phyloP scores from a whole-genome alignment of 2,113 vertebrate species.

The Crotophaga sulcirostris region DNA sequence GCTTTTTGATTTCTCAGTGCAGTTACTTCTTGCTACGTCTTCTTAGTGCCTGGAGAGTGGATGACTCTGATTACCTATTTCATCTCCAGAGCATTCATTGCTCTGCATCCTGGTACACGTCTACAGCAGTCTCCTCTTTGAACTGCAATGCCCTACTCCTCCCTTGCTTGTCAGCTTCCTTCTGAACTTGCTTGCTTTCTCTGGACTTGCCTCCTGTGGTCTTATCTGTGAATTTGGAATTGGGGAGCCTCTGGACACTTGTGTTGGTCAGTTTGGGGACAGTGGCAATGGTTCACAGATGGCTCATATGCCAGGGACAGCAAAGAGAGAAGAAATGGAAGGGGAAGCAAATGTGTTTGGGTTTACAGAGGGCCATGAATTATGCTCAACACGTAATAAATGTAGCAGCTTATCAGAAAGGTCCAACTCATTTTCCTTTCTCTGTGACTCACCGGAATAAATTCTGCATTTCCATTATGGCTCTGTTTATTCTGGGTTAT shows the following conservation, averaged over 20 bases:
- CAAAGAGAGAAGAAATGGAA: neutral
- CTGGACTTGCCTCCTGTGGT: neutral
- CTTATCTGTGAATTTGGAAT: neutral
- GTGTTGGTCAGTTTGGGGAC: neutral
- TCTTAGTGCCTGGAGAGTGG: neutral
- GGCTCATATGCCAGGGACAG: neutral
- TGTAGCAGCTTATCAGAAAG: neutral
- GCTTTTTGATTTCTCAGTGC: neutral
- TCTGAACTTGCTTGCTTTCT: neutral
- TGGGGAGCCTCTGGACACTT: rapidly evolving
- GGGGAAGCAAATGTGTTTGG: neutral
- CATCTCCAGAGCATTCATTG: neutral
- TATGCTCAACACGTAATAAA: neutral
- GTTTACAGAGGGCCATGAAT: neutral
- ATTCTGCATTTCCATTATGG: neutral
- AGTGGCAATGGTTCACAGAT: neutral
- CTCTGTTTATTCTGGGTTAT: neutral
- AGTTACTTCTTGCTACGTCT: neutral
- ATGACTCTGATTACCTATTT: neutral
- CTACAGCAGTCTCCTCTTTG: neutral
- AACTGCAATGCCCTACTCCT: neutral
- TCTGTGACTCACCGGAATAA: neutral
- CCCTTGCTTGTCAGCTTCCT: neutral
- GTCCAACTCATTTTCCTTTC: neutral
- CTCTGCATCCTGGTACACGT: no score